Base-by-base conservation (phyloP, 2,113 vertebrate species). In the Catharus fuscescens region DNA sequence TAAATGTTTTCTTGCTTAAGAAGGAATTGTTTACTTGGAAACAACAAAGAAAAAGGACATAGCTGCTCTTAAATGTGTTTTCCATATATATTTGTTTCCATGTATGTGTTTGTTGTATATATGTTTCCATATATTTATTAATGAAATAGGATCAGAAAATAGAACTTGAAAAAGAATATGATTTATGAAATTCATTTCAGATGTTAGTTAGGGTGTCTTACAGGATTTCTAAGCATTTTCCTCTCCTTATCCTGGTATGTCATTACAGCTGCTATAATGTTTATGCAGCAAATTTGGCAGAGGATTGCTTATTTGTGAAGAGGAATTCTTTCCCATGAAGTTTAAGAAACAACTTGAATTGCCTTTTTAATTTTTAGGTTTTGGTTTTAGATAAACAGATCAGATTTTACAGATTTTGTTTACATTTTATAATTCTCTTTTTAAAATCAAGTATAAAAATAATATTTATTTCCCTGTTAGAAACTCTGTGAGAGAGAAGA, bases 361-460 rank as follows among this genome's bases (percentile, higher is more conserved):
- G 72, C 21, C 26, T 66, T 60, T 84, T 87, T 54, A 45, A 64
- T 38, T 79, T 95, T 81, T 59, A 89, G 23, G 45, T 95, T 83
- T 88, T 0, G 0, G 17, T 80, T 93, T 88, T 80, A 76, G 50
- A 86, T 60, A 73, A 86, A 36, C 36, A 62, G 29, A 80, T 93
- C 57, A 69, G 25, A 92, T 67, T 64, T 86, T 38, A 44, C 19
- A 67, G 56, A 64, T 86, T 76, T 86, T 84, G 31, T 92, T 94
- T 92, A 40, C 8, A 20, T 80, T 92, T 92, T 56, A 24, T 76
- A 84, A 81, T 78, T 44, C 2, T 77, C 29, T 67, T 84, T 86
- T 53, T 60, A 86, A 91, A 88, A 74, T 78, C 24, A 59, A 84
- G 59, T 65, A 17, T 81, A 71, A 94, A 96, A 92, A 42, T 73